Evolutionary conservation across 2,113 vertebrate species (phyloP), one percentile per base, ranked within the genome.

Genomic region (Myiagra hebetior): DNA sequence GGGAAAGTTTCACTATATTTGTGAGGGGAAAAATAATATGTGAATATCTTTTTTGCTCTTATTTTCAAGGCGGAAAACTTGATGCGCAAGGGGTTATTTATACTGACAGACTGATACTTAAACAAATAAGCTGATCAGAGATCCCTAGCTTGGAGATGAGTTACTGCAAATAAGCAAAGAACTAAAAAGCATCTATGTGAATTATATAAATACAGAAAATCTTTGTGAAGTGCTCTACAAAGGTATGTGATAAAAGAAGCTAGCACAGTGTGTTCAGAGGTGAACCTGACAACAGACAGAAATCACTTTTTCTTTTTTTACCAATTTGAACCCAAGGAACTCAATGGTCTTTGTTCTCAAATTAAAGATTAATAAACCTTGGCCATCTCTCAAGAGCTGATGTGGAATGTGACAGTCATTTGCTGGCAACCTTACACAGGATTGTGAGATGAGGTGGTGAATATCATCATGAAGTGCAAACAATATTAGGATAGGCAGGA

Each of bases 91-190:
- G 10, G 4, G 7, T 74, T 91, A 60, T 80, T 89, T 95, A 49
- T 72, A 74, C 21, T 87, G 65, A 72, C 52, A 85, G 53, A n/a
- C 50, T 67, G 42, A 19, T 67, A 74, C 76, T 92, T 92, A 87
- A 80, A 78, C 70, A 94, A 90, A 84, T 67, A 95, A 95, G 56
- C 33, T 84, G 84, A 81, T 63, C 46, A n/a, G 57, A 89, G 80
- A 63, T 77, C 33, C 47, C 42, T 53, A 78, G 27, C 30, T 39
- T 70, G 63, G n/a, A 91, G 23, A 91, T 4, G 20, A 76, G 42
- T 82, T 84, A 84, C 39, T 82, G 39, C 56, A 95, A 93, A 94
- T 74, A 93, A 84, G 6, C 31, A 57, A 86, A 75, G 56, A 68
- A 64, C 64, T 91, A 56, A 87, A 84, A 92, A 78, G 31, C 62